phyloP scores from a whole-genome alignment of 1,140 invertebrate species.

The Diploscapter pachys region DNA sequence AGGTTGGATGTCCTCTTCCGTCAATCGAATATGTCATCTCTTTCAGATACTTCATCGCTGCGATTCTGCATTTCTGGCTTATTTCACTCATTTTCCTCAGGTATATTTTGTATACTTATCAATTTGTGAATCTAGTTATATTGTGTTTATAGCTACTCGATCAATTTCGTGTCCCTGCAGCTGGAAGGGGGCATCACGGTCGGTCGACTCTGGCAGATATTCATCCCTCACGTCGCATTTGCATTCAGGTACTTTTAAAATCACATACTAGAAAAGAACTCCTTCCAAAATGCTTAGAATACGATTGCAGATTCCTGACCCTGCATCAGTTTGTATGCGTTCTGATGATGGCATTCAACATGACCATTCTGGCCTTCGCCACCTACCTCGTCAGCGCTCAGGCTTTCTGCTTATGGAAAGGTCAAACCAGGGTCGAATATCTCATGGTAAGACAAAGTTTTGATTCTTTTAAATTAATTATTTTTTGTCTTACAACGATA shows the following conservation, averaged over 20 bases:
- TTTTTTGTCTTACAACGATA: background rate
- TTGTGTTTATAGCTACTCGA: constrained; percentile 63
- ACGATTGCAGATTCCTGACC: constrained; percentile 37
- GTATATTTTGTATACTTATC: no score
- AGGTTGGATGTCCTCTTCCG: constrained; percentile 58
- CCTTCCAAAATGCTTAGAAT: background rate
- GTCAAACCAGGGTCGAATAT: constrained; percentile 67
- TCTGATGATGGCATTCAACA: constrained; percentile 63
- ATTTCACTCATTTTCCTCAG: no score
- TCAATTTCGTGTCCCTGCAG: constrained; percentile 59
- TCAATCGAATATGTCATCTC: constrained; percentile 75
- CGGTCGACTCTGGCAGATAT: constrained; percentile 37
- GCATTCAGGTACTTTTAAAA: constrained; percentile 15
- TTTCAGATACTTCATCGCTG: constrained; percentile 71
- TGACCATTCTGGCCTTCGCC: constrained; percentile 70
- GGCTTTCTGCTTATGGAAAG: constrained; percentile 47
- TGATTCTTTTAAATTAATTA: constrained; percentile 61
- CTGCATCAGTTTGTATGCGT: constrained; percentile 43
- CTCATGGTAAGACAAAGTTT: constrained; percentile 69
- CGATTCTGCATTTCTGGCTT: constrained; percentile 6
- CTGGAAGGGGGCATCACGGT: constrained; percentile 61
- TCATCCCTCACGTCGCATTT: constrained; percentile 45
- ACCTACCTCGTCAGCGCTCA: constrained; percentile 48
- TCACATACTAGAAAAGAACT: background rate
- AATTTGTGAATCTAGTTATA: no score